phyloP scores from a whole-genome alignment of 2,113 vertebrate species.

The Corydoras maculifer region DNA sequence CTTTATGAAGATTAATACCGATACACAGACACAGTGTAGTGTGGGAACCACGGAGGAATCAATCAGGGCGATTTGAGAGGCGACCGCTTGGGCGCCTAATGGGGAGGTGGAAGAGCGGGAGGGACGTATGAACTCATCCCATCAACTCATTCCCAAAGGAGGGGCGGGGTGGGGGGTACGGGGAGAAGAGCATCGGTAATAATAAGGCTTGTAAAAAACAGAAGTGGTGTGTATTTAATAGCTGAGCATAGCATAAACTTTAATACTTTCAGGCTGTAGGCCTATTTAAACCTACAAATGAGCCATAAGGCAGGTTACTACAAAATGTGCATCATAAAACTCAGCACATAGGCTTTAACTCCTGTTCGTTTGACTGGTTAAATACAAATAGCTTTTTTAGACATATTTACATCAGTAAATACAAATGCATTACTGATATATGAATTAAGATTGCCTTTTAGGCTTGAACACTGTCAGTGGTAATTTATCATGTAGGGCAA shows the following conservation, averaged over 20 bases:
- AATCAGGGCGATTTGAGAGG: slow-evolving; percentile 68
- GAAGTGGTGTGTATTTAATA: slow-evolving; percentile 2
- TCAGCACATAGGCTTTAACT: too few species aligned
- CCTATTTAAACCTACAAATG: too few species aligned
- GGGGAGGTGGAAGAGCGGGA: slow-evolving; percentile 24
- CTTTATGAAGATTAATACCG: slow-evolving; percentile 66
- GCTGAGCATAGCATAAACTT: neutral
- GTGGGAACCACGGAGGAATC: slow-evolving; percentile 55
- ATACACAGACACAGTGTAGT: slow-evolving; percentile 48
- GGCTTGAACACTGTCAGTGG: too few species aligned
- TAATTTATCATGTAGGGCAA: too few species aligned
- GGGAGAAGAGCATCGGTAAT: slow-evolving; percentile 32
- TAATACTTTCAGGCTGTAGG: neutral
- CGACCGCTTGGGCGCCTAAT: slow-evolving; percentile 57
- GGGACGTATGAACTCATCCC: slow-evolving; percentile 30
- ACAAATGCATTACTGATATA: too few species aligned
- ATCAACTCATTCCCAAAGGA: slow-evolving; percentile 14
- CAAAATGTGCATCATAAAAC: too few species aligned
- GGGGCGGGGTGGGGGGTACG: slow-evolving; percentile 28
- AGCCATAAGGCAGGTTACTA: too few species aligned
- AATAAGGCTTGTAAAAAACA: neutral
- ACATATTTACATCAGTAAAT: too few species aligned
- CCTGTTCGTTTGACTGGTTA: too few species aligned
- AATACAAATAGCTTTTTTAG: too few species aligned
- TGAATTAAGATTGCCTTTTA: too few species aligned